Conservation (phyloP, 1,140 invertebrate species). For the Eulimnadia texana region DNA sequence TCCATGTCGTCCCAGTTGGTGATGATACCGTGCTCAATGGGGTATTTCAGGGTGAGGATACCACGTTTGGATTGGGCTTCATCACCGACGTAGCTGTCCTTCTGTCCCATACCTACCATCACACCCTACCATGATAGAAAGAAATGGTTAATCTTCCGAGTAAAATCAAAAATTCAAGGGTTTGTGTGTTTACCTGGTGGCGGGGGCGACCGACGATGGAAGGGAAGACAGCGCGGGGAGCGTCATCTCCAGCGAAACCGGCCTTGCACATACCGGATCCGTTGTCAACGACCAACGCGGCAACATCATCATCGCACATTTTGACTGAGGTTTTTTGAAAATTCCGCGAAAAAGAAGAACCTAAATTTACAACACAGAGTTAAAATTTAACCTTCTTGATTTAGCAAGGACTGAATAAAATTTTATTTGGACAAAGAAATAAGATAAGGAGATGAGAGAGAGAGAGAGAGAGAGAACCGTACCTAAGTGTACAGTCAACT, state of each 20-base stretch:
- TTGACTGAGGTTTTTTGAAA: slow-evolving; percentile 24
- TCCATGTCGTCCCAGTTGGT: slow-evolving; percentile 97
- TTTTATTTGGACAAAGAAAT: no score
- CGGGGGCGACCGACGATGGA: slow-evolving; percentile 70
- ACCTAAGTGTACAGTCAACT: neutral
- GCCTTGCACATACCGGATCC: slow-evolving; percentile 83
- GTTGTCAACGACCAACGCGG: slow-evolving; percentile 75
- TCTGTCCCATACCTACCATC: slow-evolving; percentile 84
- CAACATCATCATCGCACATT: slow-evolving; percentile 82
- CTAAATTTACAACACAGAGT: neutral
- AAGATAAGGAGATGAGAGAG: no score
- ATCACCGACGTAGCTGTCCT: slow-evolving; percentile 78
- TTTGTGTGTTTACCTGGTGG: slow-evolving; percentile 46
- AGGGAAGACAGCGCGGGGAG: slow-evolving; percentile 74
- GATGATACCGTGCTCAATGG: slow-evolving; percentile 87
- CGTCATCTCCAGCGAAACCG: slow-evolving; percentile 79
- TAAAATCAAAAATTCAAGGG: neutral
- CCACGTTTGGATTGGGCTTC: slow-evolving; percentile 67
- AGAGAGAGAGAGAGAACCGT: neutral
- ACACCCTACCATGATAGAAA: slow-evolving; percentile 36
- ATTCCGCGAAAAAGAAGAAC: neutral
- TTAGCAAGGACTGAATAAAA: no score
- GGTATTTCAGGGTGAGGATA: slow-evolving; percentile 86
- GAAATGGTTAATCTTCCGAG: neutral
- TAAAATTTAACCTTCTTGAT: no score